Evolutionary conservation across 2,888 invertebrate species (phyloP).

Genomic region (Cinara cedri): DNA sequence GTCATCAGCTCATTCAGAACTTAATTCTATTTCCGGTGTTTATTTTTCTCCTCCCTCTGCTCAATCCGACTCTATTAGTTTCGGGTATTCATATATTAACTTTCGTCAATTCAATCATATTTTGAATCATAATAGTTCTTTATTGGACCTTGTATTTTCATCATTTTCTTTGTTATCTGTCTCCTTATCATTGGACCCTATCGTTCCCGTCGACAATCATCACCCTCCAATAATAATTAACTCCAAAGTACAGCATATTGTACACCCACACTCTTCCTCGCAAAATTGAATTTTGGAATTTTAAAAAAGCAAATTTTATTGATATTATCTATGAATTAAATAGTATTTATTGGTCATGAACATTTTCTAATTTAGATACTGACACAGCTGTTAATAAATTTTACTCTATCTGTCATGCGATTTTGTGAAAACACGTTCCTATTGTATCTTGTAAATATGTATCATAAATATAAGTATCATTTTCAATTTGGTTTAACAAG

Average conservation of each 20-base stretch:
- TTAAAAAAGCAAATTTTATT: neutral
- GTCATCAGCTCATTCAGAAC: neutral
- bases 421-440: neutral
- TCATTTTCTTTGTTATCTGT: neutral
- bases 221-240: neutral
- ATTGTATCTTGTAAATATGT: neutral
- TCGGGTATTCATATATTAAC: neutral
- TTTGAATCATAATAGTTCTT: neutral
- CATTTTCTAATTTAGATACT: neutral
- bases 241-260: neutral
- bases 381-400: neutral
- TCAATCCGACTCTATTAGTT: neutral
- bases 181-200: neutral
- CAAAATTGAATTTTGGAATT: neutral
- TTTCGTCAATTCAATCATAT: neutral
- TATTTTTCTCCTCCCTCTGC: neutral
- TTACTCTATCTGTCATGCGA: neutral
- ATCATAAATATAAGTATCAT: no score
- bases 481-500: neutral
- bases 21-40: neutral
- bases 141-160: constrained; percentile 10
- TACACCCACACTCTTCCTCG: neutral
- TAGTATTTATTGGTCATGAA: neutral
- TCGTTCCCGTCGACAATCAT: neutral
- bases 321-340: neutral